Percentiles rank a stretch among this genome's conserved stretches.
phyloP scores from a whole-genome alignment of 2,888 invertebrate species.

The Strigamia crassipes region DNA sequence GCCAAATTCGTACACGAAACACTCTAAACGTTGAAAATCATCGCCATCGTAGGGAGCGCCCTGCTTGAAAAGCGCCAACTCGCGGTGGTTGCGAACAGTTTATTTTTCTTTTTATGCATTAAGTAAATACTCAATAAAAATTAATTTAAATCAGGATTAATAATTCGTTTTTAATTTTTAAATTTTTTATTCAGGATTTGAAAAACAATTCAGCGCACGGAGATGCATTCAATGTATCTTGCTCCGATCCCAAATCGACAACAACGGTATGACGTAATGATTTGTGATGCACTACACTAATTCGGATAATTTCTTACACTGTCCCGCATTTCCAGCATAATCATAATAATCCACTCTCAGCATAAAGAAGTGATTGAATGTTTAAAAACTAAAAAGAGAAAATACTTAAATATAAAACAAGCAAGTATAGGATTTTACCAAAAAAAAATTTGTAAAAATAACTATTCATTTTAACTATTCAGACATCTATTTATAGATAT shows the following conservation, averaged over 20 bases:
- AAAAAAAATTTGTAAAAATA: too few species aligned
- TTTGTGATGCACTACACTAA: not conserved
- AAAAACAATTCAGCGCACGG: too few species aligned
- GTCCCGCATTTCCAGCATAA: not conserved
- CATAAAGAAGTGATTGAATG: too few species aligned
- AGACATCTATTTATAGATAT: not conserved
- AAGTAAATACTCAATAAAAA: not conserved
- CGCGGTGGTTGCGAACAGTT: not conserved
- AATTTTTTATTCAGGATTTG: too few species aligned
- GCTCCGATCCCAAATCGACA: too few species aligned
- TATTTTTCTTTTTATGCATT: not conserved
- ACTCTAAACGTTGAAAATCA: conserved; percentile 35
- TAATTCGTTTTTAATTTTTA: too few species aligned
- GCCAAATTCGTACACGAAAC: conserved; percentile 23
- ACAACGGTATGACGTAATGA: not conserved
- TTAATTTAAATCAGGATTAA: too few species aligned
- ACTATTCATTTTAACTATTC: not conserved
- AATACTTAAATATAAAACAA: too few species aligned
- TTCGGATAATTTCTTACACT: not conserved
- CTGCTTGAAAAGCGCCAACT: conserved; percentile 18
- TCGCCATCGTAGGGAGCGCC: conserved; percentile 25
- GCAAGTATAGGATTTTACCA: too few species aligned
- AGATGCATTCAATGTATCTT: too few species aligned
- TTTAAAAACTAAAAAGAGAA: too few species aligned
- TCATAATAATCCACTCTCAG: not conserved